phyloP scores from a whole-genome alignment of 2,113 vertebrate genomes.

The Pluvialis apricaria region DNA sequence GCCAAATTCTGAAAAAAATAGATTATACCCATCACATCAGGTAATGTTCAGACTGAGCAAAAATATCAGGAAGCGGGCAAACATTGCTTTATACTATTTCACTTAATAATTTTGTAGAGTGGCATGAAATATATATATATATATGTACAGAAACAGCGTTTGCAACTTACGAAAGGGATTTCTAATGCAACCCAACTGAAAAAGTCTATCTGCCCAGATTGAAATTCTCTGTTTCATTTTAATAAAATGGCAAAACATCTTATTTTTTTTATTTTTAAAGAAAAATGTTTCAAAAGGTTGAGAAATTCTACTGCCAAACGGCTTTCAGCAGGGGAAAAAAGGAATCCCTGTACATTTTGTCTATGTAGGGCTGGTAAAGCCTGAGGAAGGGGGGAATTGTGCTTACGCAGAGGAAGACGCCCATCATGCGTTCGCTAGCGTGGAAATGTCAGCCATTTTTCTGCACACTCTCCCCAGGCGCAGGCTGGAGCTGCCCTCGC shows the following conservation, averaged over 20 bases:
- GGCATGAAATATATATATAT: background rate
- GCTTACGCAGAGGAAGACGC: conserved; percentile 42
- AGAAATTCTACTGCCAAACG: background rate
- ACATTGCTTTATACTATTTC: background rate
- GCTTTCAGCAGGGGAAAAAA: background rate
- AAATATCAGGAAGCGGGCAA: background rate
- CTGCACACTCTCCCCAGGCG: background rate
- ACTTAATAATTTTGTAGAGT: background rate
- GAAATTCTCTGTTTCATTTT: background rate
- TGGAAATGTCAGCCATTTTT: conserved; percentile 60
- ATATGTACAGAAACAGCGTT: background rate
- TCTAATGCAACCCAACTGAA: background rate
- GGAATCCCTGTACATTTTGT: background rate
- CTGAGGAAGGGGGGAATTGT: conserved; percentile 1
- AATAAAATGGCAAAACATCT: background rate
- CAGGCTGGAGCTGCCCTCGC: conserved; percentile 37
- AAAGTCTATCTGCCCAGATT: background rate
- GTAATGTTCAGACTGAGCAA: background rate
- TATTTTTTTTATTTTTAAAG: background rate
- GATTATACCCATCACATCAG: background rate
- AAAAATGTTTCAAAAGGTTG: background rate
- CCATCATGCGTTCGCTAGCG: background rate
- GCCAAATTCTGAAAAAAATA: background rate
- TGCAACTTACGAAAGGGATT: background rate
- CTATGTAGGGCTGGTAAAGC: background rate